These are phyloP conservation scores for Eospalax fontanierii DNA, from an alignment of 2,797 vertebrate genomes.

Conservation along the genomic window DNA sequence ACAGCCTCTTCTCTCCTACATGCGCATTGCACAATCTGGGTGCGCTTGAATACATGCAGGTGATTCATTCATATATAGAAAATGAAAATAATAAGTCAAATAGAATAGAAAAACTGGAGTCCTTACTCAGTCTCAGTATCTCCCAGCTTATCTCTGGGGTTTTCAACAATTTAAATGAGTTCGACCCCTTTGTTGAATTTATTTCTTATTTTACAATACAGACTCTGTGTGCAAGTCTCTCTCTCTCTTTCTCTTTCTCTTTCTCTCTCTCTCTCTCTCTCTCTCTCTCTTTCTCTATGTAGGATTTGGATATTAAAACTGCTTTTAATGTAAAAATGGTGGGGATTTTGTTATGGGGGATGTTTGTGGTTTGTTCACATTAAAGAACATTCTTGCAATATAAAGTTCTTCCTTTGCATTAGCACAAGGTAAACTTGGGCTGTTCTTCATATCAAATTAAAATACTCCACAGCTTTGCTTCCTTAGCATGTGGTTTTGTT, in stretches of 20 bases:
- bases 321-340: no score
- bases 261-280: no score
- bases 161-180: neutral
- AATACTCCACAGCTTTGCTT: conserved; percentile 61
- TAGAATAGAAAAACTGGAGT: no score
- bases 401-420: neutral
- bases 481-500: conserved; percentile 44
- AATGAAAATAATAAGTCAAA: neutral
- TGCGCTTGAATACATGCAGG: no score
- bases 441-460: conserved; percentile 49
- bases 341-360: neutral
- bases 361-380: neutral
- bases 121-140: neutral
- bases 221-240: neutral
- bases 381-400: neutral
- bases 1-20: no score
- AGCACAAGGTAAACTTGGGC: neutral
- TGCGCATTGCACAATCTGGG: no score
- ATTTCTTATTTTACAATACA: neutral
- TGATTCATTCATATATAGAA: neutral
- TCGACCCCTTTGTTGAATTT: neutral
- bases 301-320: neutral
- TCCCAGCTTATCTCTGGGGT: neutral
- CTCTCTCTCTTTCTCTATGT: no score
- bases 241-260: no score